Evolutionary conservation across 2,797 vertebrate species (phyloP).

Genomic region (Amazona ochrocephala): DNA sequence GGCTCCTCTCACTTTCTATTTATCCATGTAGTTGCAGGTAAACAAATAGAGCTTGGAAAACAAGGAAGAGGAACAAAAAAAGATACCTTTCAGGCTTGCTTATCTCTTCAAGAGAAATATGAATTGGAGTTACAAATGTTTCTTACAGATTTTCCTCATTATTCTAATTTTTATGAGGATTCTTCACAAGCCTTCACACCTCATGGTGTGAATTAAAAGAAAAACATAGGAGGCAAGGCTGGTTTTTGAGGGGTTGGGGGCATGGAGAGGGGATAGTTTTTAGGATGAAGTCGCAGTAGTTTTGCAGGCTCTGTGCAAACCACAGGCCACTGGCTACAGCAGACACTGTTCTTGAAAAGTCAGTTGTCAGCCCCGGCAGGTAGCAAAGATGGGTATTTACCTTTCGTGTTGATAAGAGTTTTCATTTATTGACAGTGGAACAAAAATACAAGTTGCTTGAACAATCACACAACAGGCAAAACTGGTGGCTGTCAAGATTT

Average conservation of each 20-base stretch:
- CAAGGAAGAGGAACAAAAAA: background rate
- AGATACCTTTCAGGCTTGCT: background rate
- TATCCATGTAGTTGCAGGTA: background rate
- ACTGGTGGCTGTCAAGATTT: background rate
- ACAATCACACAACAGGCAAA: background rate
- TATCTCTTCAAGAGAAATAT: background rate
- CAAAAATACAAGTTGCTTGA: accelerated
- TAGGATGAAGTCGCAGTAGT: background rate
- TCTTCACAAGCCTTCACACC: background rate
- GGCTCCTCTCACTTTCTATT: background rate
- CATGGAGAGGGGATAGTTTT: background rate
- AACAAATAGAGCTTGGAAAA: background rate
- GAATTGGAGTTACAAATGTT: background rate
- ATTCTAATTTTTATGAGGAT: background rate
- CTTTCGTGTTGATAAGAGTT: background rate
- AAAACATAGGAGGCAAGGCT: background rate
- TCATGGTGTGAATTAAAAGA: background rate
- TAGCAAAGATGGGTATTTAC: accelerated
- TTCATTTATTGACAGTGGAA: background rate
- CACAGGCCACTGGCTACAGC: background rate
- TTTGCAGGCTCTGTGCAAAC: background rate
- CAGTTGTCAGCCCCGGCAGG: background rate
- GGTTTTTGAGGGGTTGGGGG: background rate
- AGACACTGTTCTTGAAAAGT: background rate
- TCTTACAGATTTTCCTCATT: background rate